These are phyloP conservation scores for Mimas tiliae DNA, from an alignment of 2,888 invertebrate genomes.

Conservation along the genomic window DNA sequence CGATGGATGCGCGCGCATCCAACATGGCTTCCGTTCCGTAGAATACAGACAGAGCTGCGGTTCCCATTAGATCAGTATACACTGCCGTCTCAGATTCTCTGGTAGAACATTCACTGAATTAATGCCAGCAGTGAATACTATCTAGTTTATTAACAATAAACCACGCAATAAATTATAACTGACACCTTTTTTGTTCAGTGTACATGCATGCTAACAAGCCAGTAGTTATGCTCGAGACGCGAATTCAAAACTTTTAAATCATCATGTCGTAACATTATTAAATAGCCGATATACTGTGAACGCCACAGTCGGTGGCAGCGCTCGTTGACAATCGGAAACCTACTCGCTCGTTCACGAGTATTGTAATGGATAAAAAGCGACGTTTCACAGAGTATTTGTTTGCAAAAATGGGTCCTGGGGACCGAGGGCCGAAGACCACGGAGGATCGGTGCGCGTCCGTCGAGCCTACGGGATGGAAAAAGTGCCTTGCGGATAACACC, in stretches of 20 bases:
- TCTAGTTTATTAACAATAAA: not conserved
- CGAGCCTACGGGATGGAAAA: conserved; percentile 87
- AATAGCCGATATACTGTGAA: not conserved
- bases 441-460: conserved; percentile 86
- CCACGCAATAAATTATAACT: not conserved
- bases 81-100: not conserved
- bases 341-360: not conserved
- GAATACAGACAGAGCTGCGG: not conserved
- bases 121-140: not conserved
- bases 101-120: not conserved
- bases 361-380: conserved; percentile 86
- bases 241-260: too few relatives aligned
- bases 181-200: not conserved
- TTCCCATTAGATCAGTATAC: not conserved
- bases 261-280: too few relatives aligned
- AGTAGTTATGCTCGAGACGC: not conserved
- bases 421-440: conserved; percentile 85
- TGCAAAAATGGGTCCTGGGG: conserved; percentile 90
- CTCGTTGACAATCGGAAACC: not conserved
- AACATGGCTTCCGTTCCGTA: conserved; percentile 64
- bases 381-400: conserved; percentile 92
- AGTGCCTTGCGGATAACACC: conserved; percentile 90
- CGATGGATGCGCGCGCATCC: conserved; percentile 78
- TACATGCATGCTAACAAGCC: not conserved
- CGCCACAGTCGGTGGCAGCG: not conserved